Conservation (phyloP, 2,797 vertebrate genomes). For the Dallia pectoralis region DNA sequence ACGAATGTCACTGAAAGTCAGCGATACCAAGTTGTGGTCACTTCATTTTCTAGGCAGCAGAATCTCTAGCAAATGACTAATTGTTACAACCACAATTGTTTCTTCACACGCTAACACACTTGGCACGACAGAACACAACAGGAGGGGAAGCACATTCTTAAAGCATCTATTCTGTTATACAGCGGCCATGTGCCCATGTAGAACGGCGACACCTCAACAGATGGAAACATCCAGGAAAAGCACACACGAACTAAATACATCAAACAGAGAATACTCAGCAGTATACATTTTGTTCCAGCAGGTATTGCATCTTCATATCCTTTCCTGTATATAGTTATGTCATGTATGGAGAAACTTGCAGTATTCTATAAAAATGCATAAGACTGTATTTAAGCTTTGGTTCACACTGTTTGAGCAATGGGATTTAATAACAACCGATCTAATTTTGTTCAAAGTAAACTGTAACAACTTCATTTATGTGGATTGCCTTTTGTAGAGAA, state of each 20-base stretch:
- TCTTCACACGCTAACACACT: constrained; percentile 46
- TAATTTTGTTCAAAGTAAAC: constrained; percentile 53
- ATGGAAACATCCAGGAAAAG: constrained; percentile 66
- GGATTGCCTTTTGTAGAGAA: constrained; percentile 46
- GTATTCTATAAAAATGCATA: constrained; percentile 73
- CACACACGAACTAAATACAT: constrained; percentile 72
- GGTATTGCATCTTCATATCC: constrained; percentile 62
- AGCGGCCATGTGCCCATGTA: constrained; percentile 67
- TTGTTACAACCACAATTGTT: constrained; percentile 53
- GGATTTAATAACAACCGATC: constrained; percentile 42
- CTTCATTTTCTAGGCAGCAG: constrained; percentile 72
- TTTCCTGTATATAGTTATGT: constrained; percentile 40
- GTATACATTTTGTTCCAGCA: constrained; percentile 75
- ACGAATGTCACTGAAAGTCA: constrained; percentile 72
- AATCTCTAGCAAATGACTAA: constrained; percentile 59
- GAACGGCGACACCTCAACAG: constrained; percentile 55
- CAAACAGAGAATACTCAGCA: constrained; percentile 74
- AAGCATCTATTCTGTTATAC: constrained; percentile 66
- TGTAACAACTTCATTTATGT: constrained; percentile 47
- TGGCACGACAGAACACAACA: constrained; percentile 53
- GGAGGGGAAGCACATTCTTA: constrained; percentile 61
- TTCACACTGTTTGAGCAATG: constrained; percentile 70
- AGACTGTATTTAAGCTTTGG: constrained; percentile 86
- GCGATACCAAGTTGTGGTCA: constrained; percentile 66
- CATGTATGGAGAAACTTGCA: constrained; percentile 64